phyloP scores from a whole-genome alignment of 2,888 invertebrate species.

The Drosophila helvetica region DNA sequence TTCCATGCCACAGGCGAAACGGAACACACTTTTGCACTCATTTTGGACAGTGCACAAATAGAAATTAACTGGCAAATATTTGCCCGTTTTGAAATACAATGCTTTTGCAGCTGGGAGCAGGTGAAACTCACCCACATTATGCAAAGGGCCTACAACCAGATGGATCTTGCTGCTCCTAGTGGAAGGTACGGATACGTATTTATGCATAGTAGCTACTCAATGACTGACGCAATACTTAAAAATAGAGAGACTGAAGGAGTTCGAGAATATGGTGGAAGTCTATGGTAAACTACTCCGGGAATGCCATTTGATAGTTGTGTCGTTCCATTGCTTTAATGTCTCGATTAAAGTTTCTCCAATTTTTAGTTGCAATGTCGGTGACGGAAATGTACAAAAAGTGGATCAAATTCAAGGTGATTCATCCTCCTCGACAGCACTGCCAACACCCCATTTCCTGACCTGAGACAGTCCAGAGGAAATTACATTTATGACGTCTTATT shows the following conservation, averaged over 20 bases:
- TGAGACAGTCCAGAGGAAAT: constrained; percentile 43
- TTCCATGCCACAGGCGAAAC: neutral
- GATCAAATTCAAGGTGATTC: constrained; percentile 6
- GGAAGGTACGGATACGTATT: no score
- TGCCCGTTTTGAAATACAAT: neutral
- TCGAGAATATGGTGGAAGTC: no score
- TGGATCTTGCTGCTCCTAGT: neutral
- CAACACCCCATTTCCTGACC: neutral
- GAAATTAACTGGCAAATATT: constrained; percentile 31
- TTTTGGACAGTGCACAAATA: constrained; percentile 30
- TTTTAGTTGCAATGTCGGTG: neutral
- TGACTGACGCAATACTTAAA: no score
- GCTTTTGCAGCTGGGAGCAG: neutral
- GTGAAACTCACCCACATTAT: neutral
- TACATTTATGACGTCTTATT: constrained; percentile 58
- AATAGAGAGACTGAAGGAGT: no score
- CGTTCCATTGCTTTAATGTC: constrained; percentile 1
- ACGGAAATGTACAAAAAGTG: constrained; percentile 3
- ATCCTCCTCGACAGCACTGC: neutral
- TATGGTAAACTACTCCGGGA: no score
- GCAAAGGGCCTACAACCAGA: neutral
- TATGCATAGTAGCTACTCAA: no score
- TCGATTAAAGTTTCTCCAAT: neutral
- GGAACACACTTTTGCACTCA: neutral
- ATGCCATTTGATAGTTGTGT: neutral